These are phyloP conservation scores for Coregonus suidteri DNA, from an alignment of 2,797 vertebrate genomes.

Conservation along the genomic window DNA sequence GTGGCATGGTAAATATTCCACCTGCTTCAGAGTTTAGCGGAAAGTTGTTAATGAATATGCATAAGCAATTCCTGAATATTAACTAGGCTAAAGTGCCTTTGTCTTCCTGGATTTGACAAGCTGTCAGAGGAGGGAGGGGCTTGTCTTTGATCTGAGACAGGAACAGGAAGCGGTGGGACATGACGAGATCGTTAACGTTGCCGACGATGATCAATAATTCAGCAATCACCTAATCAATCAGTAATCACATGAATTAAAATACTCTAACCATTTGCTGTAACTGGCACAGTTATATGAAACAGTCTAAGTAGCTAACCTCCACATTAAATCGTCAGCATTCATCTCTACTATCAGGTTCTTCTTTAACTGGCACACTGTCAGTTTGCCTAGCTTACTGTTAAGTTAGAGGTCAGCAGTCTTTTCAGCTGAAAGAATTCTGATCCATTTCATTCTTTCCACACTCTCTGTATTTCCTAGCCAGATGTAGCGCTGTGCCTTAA, in stretches of 20 bases:
- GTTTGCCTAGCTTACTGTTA: too few relatives aligned
- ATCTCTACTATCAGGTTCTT: too few relatives aligned
- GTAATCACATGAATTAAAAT: constrained; percentile 23
- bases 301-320: neutral
- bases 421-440: constrained; percentile 29
- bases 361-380: too few relatives aligned
- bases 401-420: neutral
- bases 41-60: neutral
- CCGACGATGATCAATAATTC: constrained; percentile 48
- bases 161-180: constrained; percentile 30
- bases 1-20: neutral
- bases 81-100: constrained; percentile 40
- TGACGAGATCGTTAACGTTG: constrained; percentile 14
- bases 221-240: neutral
- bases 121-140: constrained; percentile 21
- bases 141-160: constrained; percentile 43
- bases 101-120: constrained; percentile 44
- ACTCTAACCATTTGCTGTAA: neutral
- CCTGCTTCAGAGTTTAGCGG: neutral
- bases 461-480: neutral
- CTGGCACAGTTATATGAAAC: neutral
- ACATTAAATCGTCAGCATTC: too few relatives aligned
- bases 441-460: neutral
- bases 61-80: constrained; percentile 23
- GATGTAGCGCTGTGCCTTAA: neutral